Conservation (phyloP, 2,888 invertebrate genomes). For the Drosophila differens region DNA sequence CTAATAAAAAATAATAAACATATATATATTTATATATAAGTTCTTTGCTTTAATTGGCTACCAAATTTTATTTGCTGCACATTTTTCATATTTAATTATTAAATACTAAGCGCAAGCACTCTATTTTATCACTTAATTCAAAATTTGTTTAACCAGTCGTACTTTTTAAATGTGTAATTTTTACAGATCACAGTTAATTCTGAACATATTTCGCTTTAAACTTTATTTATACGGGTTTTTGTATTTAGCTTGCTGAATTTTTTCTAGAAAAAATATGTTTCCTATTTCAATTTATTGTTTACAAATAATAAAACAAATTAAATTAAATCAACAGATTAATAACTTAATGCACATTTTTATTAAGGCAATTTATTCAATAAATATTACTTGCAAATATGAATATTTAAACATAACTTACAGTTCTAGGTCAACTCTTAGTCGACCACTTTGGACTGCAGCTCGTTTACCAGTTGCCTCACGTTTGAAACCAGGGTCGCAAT, state of each 20-base stretch:
- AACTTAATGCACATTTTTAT: not conserved
- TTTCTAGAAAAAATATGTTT: not conserved
- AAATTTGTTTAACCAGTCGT: not conserved
- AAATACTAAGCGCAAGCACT: not conserved
- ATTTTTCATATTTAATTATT: not conserved
- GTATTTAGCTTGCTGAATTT: not conserved
- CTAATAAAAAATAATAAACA: not conserved
- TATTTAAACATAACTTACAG: not conserved
- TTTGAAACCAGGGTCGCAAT: slow-evolving; percentile 32
- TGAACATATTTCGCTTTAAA: not conserved
- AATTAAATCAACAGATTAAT: not conserved
- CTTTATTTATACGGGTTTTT: not conserved
- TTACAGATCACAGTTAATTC: not conserved
- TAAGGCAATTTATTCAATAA: not conserved
- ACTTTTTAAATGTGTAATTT: not conserved
- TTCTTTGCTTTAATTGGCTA: not conserved
- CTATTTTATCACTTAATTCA: not conserved
- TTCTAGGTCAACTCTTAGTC: slow-evolving; percentile 21
- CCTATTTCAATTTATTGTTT: not conserved
- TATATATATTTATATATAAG: not conserved
- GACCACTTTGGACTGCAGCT: not conserved
- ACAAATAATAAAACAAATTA: not conserved
- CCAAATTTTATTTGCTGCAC: not conserved
- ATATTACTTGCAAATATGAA: not conserved
- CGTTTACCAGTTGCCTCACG: slow-evolving; percentile 21